Evolutionary conservation across 2,797 vertebrate species (phyloP), one percentile per base, ranked within the genome.

Genomic region (Oreochromis mossambicus): DNA sequence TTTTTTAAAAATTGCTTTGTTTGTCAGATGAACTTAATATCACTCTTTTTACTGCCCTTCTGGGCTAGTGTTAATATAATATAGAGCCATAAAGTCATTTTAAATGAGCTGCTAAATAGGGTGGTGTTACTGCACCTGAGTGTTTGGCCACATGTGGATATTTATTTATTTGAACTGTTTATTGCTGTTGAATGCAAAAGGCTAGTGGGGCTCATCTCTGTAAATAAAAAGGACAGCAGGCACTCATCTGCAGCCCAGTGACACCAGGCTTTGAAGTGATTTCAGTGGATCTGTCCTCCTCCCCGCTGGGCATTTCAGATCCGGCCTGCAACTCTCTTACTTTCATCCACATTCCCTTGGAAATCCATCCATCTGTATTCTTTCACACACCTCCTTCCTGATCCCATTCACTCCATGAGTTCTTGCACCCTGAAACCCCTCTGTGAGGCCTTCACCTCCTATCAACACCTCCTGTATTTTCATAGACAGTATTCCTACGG

Each of bases 221-320:
- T 94, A 96, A 97, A 96, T 92, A 95, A 84, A 84, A 81, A 85
- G 84, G 83, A 92, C 91, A 92, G 88, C 86, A 91, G 91, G 92
- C 91, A 82, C 90, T 97, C 95, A 96, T 96, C 94, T 96, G 96
- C 94, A 90, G 95, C 88, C 92, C 94, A 95, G 95, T 95, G 94
- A 92, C 89, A 94, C 84, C 76, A 93, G 89, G 93, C 96, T 97
- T 97, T 97, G 96, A 97, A 96, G 96, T 96, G 90, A 94, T 92
- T 94, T 94, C 87, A 91, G 89, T 94, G 89, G 85, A 92, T 94
- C 87, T 92, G 82, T 95, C 91, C 89, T 92, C 91, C 90, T 95
- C 91, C 95, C 94, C 79, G 86, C 93, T 93, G 93, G 92, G 93
- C 91, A 88, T 84, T 93, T 88, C 92, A 93, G 92, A 96, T 96